These are phyloP conservation scores for Scleropages formosus DNA, from an alignment of 2,797 vertebrate species.

Conservation along the genomic window DNA sequence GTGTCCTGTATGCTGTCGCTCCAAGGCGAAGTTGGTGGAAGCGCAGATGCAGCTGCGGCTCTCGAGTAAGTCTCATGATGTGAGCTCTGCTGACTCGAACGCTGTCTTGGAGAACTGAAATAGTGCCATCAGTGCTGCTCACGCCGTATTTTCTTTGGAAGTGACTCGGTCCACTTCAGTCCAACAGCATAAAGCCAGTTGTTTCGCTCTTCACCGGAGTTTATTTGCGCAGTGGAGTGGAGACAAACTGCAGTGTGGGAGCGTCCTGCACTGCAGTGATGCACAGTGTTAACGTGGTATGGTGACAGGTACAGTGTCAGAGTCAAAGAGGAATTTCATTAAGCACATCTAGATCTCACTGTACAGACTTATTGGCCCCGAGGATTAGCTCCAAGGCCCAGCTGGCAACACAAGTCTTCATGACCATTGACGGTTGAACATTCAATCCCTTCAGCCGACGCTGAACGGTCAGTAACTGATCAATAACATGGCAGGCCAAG, in stretches of 20 bases:
- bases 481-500: no score
- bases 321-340: background rate
- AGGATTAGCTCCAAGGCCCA: no score
- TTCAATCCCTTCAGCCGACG: no score
- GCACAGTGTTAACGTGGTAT: background rate
- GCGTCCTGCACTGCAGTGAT: background rate
- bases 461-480: no score
- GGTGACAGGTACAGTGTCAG: background rate
- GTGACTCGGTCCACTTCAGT: background rate
- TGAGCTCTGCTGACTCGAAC: no score
- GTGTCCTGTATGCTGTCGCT: background rate
- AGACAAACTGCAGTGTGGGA: background rate
- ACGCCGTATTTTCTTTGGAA: background rate
- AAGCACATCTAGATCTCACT: no score
- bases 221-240: background rate
- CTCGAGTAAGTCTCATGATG: no score
- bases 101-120: no score
- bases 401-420: no score
- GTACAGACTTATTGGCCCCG: no score
- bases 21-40: background rate
- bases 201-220: background rate
- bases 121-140: no score
- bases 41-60: background rate
- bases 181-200: background rate
- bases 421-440: no score